These are phyloP conservation scores for Drosophila novamexicana DNA, from an alignment of 1,140 invertebrate species.

Conservation along the genomic window DNA sequence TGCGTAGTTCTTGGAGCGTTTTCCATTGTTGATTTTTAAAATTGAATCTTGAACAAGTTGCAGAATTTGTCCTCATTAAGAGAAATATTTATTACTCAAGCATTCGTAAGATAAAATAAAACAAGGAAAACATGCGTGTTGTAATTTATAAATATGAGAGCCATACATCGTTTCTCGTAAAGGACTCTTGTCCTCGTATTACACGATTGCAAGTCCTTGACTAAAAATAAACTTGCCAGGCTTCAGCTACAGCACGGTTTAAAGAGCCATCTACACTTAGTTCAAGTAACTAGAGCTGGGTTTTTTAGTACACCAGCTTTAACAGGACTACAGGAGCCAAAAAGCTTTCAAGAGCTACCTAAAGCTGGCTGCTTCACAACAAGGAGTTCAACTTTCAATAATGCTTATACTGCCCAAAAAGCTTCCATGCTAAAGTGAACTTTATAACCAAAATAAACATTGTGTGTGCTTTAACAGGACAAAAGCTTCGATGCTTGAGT, in stretches of 20 bases:
- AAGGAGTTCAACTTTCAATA: too few relatives aligned
- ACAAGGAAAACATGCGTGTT: background rate
- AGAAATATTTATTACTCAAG: background rate
- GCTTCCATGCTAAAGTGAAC: background rate
- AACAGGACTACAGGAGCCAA: too few relatives aligned
- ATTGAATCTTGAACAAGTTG: background rate
- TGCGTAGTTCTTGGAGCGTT: constrained; percentile 4
- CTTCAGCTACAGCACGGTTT: background rate
- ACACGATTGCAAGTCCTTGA: background rate
- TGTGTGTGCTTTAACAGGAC: too few relatives aligned
- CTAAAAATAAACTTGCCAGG: background rate
- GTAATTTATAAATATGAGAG: background rate
- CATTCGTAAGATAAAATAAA: background rate
- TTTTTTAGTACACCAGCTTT: too few relatives aligned
- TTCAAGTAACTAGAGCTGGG: background rate
- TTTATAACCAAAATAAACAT: too few relatives aligned
- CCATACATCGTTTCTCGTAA: background rate
- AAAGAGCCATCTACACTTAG: background rate
- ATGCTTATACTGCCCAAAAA: background rate
- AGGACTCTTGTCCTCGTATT: background rate
- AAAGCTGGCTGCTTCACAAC: too few relatives aligned
- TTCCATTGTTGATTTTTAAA: constrained; percentile 18
- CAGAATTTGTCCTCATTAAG: background rate
- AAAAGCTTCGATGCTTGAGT: too few relatives aligned
- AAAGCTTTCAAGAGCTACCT: too few relatives aligned